Evolutionary conservation across 2,797 vertebrate species (phyloP), one percentile per base, ranked within the genome.

Genomic region (Melanotaenia maccullochi): DNA sequence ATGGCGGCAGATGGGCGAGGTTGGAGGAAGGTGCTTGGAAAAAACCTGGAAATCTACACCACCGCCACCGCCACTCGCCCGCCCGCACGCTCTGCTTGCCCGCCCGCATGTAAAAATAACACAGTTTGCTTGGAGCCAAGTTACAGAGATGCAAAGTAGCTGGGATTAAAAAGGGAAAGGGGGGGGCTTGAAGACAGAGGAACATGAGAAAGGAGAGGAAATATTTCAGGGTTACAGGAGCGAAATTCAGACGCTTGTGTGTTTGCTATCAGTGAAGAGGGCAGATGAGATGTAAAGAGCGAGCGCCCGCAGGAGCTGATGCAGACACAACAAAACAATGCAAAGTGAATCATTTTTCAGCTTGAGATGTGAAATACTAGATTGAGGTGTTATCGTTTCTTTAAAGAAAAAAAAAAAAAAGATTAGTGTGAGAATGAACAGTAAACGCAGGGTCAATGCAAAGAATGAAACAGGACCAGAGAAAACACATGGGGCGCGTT

Each of bases 1-100:
- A 99, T 99, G 97, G 97, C 97, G 96, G 97, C 97, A 99, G 97
- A 99, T 99, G 97, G 97, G 97, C 96, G 96, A 97, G 97, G 97
- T 97, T 97, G 97, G 97, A 97, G 96, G 97, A 97, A 97, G 97
- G 97, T 97, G 96, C 96, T 96, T 96, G 95, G 95, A 88, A 93
- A 93, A 92, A 97, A 96, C 96, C 96, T 96, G 97, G 96, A 96
- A 96, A 97, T 97, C 96, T 96, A 96, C 95, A 96, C 95, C 95
- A 94, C 95, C 96, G 80, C 95, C 95, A 94, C 95, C 96, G 80
- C 86, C 90, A 85, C 88, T 84, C 90, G 83, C 91, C 82, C 89
- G 89, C 92, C 83, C 76, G 90, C 91, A 83, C 90, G 87, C 90
- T 89, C 90, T 86, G 86, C 91, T 86, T 83, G 91, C 91, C 81